A percentile compares a stretch with the other conserved stretches of the same genome.
These are phyloP conservation scores for Trichonephila inaurata DNA, from an alignment of 1,140 invertebrate genomes.

Conservation along the genomic window DNA sequence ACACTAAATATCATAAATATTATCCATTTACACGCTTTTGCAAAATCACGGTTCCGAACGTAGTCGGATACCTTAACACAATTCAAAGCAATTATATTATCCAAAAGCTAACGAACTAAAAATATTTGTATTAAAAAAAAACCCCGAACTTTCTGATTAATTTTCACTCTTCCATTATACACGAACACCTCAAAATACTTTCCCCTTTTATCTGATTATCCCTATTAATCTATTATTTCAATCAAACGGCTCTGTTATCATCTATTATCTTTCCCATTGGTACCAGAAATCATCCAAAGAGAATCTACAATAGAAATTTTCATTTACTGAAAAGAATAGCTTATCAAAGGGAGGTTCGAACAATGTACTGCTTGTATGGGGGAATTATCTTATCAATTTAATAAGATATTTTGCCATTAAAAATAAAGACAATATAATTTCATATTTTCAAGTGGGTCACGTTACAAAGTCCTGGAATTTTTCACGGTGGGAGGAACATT, in stretches of 20 bases:
- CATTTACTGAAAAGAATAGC: background rate
- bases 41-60: too few species aligned
- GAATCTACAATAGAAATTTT: background rate
- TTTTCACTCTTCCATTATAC: too few species aligned
- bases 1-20: too few species aligned
- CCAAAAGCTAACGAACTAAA: too few species aligned
- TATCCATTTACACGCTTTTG: too few species aligned
- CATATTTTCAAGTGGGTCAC: conserved; percentile 40
- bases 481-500: conserved; percentile 43
- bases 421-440: conserved; percentile 46
- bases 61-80: too few species aligned
- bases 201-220: background rate
- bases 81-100: too few species aligned
- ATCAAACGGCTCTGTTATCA: conserved; percentile 7
- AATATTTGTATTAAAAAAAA: background rate
- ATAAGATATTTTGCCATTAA: conserved; percentile 37
- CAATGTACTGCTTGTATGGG: background rate
- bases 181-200: background rate
- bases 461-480: conserved; percentile 51
- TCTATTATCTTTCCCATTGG: background rate
- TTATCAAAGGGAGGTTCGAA: conserved; percentile 6
- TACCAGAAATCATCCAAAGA: background rate
- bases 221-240: background rate
- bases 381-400: conserved; percentile 25
- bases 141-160: background rate